Conservation (phyloP, 2,113 vertebrate species). For the Rhodinocichla rosea region DNA sequence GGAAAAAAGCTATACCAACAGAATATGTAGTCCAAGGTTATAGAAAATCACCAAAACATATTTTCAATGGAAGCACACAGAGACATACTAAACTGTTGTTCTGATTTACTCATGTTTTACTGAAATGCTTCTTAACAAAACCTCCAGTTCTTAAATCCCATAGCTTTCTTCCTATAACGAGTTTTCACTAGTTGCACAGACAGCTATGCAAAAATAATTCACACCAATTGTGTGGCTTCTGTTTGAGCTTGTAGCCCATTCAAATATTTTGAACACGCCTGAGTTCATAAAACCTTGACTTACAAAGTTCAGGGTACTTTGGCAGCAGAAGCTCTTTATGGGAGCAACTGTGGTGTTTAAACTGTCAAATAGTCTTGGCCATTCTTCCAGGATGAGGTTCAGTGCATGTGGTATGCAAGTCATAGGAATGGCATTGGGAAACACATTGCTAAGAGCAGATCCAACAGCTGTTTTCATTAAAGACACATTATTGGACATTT, state of each 20-base stretch:
- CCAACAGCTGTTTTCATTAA: constrained; percentile 62
- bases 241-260: neutral
- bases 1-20: neutral
- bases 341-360: neutral
- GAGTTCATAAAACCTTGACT: neutral
- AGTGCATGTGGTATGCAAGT: constrained; percentile 12
- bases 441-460: neutral
- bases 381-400: constrained; percentile 11
- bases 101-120: neutral
- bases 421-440: constrained; percentile 22
- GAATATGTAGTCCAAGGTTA: neutral
- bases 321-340: neutral
- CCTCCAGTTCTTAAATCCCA: neutral
- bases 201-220: neutral
- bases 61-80: neutral
- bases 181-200: neutral
- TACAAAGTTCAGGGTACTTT: neutral
- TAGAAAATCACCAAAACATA: neutral
- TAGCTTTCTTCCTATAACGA: neutral
- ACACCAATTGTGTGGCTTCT: neutral
- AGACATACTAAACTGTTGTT: neutral
- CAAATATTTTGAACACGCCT: neutral
- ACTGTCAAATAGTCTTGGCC: neutral
- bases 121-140: neutral
- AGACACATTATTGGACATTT: neutral